Evolutionary conservation across 2,797 vertebrate species (phyloP), one percentile per base, ranked within the genome.

Genomic region (Acanthopagrus latus): DNA sequence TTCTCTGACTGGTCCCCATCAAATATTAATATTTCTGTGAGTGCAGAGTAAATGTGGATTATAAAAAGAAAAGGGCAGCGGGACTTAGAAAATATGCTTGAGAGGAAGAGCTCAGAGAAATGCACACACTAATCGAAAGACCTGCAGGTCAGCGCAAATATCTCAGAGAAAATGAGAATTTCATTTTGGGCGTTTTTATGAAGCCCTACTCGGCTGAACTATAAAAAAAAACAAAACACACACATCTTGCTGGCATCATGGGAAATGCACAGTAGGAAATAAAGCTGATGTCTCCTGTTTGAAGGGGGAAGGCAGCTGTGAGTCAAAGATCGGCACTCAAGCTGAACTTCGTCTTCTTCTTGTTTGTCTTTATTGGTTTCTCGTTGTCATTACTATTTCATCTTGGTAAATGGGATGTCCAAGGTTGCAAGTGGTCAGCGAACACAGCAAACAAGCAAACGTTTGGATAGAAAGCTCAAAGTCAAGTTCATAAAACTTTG

Each of bases 11-110:
- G 89, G 63, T 90, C 56, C 59, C 71, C 51, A 94, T 95, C 80
- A 95, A 95, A 94, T 93, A 94, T 95, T 95, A 85, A 95, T 95
- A 91, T 95, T 94, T 94, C 89, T 95, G 80, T 94, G 93, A 95
- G 94, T 95, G 93, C 93, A 55, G 86, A 91, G 92, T 88, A 88
- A 91, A 94, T 92, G 90, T 86, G 88, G 89, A 92, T 88, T 91
- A 92, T 91, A 93, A 93, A 92, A 90, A 88, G 87, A 92, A 92
- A 91, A 90, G 80, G 88, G 74, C 84, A 90, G 76, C 25, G 6
- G 76, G 85, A 86, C 78, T 21, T 72, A 33, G 56, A 56, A 55
- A 73, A 83, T 76, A 74, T 73, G 83, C 76, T 66, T 8, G 64
- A 88, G 89, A 86, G 71, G 77, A 38, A 81, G 55, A 57, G 83